These are phyloP conservation scores for Eulemur macaco DNA, from an alignment of 2,113 vertebrate genomes.

Conservation along the genomic window DNA sequence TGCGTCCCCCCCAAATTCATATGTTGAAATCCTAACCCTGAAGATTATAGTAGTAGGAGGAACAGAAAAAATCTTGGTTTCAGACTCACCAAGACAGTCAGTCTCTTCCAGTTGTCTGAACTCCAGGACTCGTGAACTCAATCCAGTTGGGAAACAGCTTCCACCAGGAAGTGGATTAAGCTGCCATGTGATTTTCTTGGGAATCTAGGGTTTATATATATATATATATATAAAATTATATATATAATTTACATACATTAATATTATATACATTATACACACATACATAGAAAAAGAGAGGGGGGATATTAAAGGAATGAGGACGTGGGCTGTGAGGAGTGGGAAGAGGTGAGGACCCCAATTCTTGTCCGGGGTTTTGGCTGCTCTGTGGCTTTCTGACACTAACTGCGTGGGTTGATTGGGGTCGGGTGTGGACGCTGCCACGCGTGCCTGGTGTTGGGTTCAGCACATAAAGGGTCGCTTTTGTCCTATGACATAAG, in stretches of 20 bases:
- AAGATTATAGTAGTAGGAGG: too few species aligned
- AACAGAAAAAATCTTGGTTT: not conserved
- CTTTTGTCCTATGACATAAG: accelerated
- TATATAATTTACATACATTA: too few species aligned
- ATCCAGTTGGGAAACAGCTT: not conserved
- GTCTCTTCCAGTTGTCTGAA: not conserved
- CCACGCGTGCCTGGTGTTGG: accelerated
- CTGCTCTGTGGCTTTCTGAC: accelerated
- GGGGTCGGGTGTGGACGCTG: not conserved
- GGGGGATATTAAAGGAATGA: too few species aligned
- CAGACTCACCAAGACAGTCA: not conserved
- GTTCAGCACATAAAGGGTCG: accelerated
- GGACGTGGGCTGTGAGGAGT: accelerated
- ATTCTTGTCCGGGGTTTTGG: accelerated
- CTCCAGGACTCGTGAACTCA: not conserved
- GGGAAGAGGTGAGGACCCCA: accelerated
- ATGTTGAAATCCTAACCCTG: too few species aligned
- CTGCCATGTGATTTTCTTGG: not conserved
- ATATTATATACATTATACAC: too few species aligned
- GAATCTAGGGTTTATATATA: too few species aligned
- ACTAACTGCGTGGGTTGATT: accelerated
- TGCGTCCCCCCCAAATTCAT: too few species aligned
- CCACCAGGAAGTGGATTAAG: not conserved
- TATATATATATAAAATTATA: too few species aligned
- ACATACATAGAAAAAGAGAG: not conserved